Evolutionary conservation across 2,113 vertebrate genomes (phyloP).

Genomic region (human): GRCh38 chr5:96080001-96080500

Average conservation of each 20-base stretch:
- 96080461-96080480: neutral
- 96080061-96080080: neutral
- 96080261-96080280: neutral
- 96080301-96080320: neutral
- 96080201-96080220: neutral
- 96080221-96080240: neutral
- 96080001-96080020: neutral
- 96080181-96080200: neutral
- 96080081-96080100: neutral
- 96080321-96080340: neutral
- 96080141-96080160: conserved; percentile 11
- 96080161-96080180: conserved; percentile 27
- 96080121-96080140: neutral
- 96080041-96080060: neutral
- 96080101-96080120: neutral
- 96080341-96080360: neutral
- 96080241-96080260: neutral
- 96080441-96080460: neutral
- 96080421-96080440: neutral
- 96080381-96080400: neutral
- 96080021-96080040: neutral
- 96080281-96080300: neutral
- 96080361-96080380: neutral
- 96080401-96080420: neutral
- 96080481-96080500: neutral